These are phyloP conservation scores for Tamandua tetradactyla DNA, from an alignment of 2,797 vertebrate species.

Conservation along the genomic window DNA sequence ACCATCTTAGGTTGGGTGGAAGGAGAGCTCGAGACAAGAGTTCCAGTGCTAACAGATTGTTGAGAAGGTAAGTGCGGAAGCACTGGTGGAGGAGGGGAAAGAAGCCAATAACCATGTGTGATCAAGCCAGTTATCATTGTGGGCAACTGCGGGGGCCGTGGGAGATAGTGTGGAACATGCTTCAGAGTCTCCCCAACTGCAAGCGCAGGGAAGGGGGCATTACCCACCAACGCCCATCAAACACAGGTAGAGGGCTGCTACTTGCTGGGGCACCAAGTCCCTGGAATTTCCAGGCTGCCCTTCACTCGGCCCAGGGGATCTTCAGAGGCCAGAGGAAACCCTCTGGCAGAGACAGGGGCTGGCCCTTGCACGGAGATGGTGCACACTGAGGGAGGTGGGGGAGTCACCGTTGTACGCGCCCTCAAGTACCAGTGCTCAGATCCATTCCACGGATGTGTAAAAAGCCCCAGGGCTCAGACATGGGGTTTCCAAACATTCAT, in stretches of 20 bases:
- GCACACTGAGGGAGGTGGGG: not conserved
- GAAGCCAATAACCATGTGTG: not conserved
- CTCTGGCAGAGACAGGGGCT: not conserved
- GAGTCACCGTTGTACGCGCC: too few species aligned
- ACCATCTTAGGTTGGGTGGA: not conserved
- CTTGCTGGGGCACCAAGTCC: not conserved
- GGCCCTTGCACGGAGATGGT: not conserved
- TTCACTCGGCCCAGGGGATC: not conserved
- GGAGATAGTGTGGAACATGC: too few species aligned
- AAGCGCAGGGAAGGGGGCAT: not conserved
- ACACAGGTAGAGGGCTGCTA: not conserved
- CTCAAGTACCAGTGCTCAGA: not conserved
- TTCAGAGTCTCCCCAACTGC: not conserved
- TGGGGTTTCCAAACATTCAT: not conserved
- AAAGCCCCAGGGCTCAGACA: not conserved
- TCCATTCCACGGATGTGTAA: not conserved
- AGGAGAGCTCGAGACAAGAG: not conserved
- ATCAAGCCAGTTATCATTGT: not conserved
- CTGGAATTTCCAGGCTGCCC: too few species aligned
- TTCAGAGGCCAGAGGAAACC: not conserved
- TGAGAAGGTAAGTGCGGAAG: not conserved
- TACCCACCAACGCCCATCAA: not conserved
- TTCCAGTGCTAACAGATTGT: too few species aligned
- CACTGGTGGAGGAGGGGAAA: not conserved
- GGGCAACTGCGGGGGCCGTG: not conserved